These are phyloP conservation scores for Morpho deidamia DNA, from an alignment of 2,888 invertebrate species.

Conservation along the genomic window DNA sequence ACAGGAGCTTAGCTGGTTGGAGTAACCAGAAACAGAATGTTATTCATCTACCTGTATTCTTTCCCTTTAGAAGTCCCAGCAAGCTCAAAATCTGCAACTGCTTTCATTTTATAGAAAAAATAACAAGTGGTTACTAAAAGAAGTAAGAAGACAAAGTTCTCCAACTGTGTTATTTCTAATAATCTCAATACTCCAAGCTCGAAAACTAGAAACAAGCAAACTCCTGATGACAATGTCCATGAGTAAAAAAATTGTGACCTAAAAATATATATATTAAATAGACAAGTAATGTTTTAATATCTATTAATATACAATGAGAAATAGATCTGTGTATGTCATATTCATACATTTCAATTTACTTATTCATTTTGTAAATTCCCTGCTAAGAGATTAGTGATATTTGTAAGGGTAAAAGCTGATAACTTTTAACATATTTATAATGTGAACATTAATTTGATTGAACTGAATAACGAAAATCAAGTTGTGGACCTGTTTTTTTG, in stretches of 20 bases:
- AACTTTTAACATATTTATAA: not conserved
- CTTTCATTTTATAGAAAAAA: conserved; percentile 67
- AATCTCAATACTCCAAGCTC: conserved; percentile 84
- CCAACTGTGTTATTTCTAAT: conserved; percentile 80
- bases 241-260: conserved; percentile 86
- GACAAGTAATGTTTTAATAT: too few species aligned
- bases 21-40: not conserved
- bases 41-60: conserved; percentile 56
- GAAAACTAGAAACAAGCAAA: conserved; percentile 83
- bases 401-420: too few species aligned
- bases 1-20: too few species aligned
- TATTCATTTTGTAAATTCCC: too few species aligned
- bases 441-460: too few species aligned
- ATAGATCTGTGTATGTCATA: too few species aligned
- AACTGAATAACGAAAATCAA: not conserved
- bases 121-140: conserved; percentile 53
- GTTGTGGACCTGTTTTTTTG: conserved; percentile 60
- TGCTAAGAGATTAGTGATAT: too few species aligned
- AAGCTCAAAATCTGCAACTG: conserved; percentile 59
- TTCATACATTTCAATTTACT: too few species aligned
- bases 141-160: conserved; percentile 61
- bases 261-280: conserved; percentile 26
- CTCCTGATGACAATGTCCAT: conserved; percentile 84
- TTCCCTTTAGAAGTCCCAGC: conserved; percentile 64
- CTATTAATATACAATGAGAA: too few species aligned